Percentiles rank a stretch among this genome's conserved stretches.
Evolutionary conservation across 2,113 vertebrate genomes (phyloP).

Genomic region (Apodemus sylvaticus): DNA sequence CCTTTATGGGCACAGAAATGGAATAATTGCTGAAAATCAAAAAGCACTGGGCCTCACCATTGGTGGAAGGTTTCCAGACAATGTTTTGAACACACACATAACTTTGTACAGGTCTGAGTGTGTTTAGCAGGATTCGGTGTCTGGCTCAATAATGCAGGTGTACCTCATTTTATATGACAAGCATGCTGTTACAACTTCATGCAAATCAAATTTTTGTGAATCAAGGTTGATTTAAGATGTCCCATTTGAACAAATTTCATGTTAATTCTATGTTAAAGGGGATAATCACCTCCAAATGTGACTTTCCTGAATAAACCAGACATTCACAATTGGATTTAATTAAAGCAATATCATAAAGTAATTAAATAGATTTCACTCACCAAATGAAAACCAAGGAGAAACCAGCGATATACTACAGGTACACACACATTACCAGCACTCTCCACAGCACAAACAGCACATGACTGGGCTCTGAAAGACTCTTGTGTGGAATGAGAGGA

Average conservation of each 20-base stretch:
- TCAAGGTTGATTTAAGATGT: conserved; percentile 59
- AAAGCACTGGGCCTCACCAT: conserved; percentile 38
- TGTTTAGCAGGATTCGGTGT: neutral
- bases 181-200: conserved; percentile 1
- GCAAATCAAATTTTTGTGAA: conserved; percentile 62
- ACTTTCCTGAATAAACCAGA: conserved; percentile 61
- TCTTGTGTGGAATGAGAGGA: neutral
- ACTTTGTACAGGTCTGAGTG: neutral
- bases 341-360: conserved; percentile 61
- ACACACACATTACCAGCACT: neutral
- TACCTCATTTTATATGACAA: conserved; percentile 36
- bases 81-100: neutral
- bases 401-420: neutral
- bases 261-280: conserved; percentile 60
- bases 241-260: conserved; percentile 56
- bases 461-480: conserved; percentile 38
- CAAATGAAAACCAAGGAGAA: conserved; percentile 55
- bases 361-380: conserved; percentile 57
- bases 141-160: conserved; percentile 7
- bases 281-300: conserved; percentile 68
- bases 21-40: conserved; percentile 54
- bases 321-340: conserved; percentile 63
- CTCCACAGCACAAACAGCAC: conserved; percentile 19
- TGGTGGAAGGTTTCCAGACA: neutral
- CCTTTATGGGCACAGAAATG: conserved; percentile 47